phyloP scores from a whole-genome alignment of 2,797 vertebrate species.

The Huso huso region DNA sequence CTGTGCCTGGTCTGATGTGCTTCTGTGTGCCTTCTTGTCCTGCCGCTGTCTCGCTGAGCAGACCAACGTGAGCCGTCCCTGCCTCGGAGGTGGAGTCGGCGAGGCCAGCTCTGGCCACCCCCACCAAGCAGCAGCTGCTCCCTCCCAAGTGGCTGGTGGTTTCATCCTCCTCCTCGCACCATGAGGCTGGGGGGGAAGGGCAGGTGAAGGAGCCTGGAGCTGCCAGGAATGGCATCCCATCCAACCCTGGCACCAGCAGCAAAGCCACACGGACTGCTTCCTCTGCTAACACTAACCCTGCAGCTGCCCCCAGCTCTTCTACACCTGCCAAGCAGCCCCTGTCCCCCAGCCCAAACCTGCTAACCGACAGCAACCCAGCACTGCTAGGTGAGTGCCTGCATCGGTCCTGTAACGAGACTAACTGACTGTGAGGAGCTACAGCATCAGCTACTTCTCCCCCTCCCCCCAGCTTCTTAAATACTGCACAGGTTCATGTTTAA shows the following conservation, averaged over 20 bases:
- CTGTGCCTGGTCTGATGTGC: not conserved
- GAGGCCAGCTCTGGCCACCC: too few species aligned
- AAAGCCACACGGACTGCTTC: conserved; percentile 60
- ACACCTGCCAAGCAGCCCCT: conserved; percentile 77
- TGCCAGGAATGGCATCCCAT: conserved; percentile 19
- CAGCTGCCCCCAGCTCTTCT: conserved; percentile 32
- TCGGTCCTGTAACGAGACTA: too few species aligned
- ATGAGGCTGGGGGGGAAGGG: conserved; percentile 58
- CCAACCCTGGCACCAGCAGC: not conserved
- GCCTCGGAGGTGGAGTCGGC: conserved; percentile 58
- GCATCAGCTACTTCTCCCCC: too few species aligned
- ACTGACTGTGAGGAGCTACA: too few species aligned
- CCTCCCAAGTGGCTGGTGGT: conserved; percentile 78
- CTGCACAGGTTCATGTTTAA: too few species aligned
- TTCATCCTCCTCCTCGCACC: conserved; percentile 43
- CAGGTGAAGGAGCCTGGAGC: conserved; percentile 30
- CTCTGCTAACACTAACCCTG: conserved; percentile 48
- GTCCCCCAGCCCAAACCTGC: conserved; percentile 86
- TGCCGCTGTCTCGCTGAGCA: conserved; percentile 30
- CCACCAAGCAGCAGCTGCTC: conserved; percentile 71
- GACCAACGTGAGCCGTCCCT: conserved; percentile 68
- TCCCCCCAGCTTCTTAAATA: too few species aligned
- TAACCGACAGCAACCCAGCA: conserved; percentile 73
- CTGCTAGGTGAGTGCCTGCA: conserved; percentile 72
- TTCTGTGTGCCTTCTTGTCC: conserved; percentile 8